Percentiles rank a stretch among this genome's conserved stretches.
Conservation (phyloP, 1,140 invertebrate species). For the Ganaspis sp. region DNA sequence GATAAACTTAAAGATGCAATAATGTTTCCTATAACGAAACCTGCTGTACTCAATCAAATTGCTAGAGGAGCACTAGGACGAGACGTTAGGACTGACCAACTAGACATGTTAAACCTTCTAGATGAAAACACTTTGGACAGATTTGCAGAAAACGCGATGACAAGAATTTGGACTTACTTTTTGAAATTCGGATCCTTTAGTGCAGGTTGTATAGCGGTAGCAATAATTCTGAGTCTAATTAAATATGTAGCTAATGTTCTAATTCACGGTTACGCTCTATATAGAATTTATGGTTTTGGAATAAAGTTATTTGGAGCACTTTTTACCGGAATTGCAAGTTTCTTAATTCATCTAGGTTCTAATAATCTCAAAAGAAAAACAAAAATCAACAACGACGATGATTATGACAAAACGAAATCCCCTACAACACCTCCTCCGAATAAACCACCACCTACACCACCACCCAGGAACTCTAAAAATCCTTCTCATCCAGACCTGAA, state of each 20-base stretch:
- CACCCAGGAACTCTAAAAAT: no score
- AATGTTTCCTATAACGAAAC: slow-evolving; percentile 41
- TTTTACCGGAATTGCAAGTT: slow-evolving; percentile 38
- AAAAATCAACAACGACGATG: not conserved
- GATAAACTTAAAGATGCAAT: no score
- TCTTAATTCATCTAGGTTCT: slow-evolving; percentile 37
- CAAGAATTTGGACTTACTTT: slow-evolving; percentile 35
- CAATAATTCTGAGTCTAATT: slow-evolving; percentile 22
- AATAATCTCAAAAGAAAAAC: not conserved
- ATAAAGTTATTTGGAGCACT: slow-evolving; percentile 38
- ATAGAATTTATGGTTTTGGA: slow-evolving; percentile 41
- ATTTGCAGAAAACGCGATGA: slow-evolving; percentile 31
- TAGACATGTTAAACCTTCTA: slow-evolving; percentile 32
- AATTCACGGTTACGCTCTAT: slow-evolving; percentile 40
- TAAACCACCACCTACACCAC: no score
- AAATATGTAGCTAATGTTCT: slow-evolving; percentile 40
- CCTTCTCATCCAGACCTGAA: no score
- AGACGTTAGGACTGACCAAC: not conserved
- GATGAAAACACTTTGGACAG: slow-evolving; percentile 34
- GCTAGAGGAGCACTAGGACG: not conserved
- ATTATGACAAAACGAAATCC: no score
- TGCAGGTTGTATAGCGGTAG: slow-evolving; percentile 40
- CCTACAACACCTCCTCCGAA: no score
- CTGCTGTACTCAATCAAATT: not conserved
- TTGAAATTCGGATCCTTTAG: no score